Evolutionary conservation across 2,113 vertebrate genomes (phyloP).

Genomic region (Aspidoscelis tigris): DNA sequence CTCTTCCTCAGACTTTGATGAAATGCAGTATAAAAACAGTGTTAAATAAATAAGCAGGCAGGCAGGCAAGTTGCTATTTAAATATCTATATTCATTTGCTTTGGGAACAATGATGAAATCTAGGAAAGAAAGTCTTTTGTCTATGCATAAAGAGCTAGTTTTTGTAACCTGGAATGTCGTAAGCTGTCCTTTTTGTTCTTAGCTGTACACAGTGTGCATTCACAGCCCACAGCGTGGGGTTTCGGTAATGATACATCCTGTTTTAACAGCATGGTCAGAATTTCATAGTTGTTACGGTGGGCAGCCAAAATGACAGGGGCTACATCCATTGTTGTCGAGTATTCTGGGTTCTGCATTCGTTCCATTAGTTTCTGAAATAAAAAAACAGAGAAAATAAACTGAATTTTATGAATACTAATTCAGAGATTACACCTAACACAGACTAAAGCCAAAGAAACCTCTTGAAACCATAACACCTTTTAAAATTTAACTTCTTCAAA

Average conservation of each 20-base stretch:
- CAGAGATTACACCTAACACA: slow-evolving; percentile 46
- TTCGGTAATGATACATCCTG: slow-evolving; percentile 97
- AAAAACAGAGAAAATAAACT: slow-evolving; percentile 50
- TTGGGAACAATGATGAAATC: not conserved
- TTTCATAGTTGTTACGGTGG: slow-evolving; percentile 98
- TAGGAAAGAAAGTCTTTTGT: not conserved
- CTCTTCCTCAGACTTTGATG: too few species aligned
- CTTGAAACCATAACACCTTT: not conserved
- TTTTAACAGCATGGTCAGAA: slow-evolving; percentile 97
- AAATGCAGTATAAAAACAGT: too few species aligned
- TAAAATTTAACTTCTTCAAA: slow-evolving; percentile 2
- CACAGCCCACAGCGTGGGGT: slow-evolving; percentile 97
- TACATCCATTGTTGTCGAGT: slow-evolving; percentile 98
- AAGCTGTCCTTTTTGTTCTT: slow-evolving; percentile 99
- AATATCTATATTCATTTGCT: not conserved
- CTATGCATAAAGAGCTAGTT: not conserved
- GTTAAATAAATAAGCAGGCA: too few species aligned
- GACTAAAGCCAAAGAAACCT: not conserved
- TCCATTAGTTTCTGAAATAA: slow-evolving; percentile 95
- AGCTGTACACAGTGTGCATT: slow-evolving; percentile 95
- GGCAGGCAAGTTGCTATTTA: not conserved
- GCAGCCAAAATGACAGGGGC: slow-evolving; percentile 98
- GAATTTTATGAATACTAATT: slow-evolving; percentile 32
- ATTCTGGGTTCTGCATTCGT: slow-evolving; percentile 97
- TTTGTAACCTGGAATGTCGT: slow-evolving; percentile 90